A percentile compares a stretch with the other conserved stretches of the same genome.
These are phyloP conservation scores for Standfussiana lucernea DNA, from an alignment of 2,888 invertebrate genomes.

Conservation along the genomic window DNA sequence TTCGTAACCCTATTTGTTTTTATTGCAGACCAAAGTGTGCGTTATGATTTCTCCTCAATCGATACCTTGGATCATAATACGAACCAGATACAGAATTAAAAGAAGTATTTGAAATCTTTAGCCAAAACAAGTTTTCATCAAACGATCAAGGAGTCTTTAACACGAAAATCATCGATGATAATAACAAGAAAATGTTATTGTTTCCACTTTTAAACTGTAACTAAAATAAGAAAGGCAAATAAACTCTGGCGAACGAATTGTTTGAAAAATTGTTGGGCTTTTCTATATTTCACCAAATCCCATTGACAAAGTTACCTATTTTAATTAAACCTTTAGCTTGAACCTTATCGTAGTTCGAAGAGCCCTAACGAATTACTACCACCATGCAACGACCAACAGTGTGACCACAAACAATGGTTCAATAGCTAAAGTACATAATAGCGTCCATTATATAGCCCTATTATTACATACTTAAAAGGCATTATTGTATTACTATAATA, in stretches of 20 bases:
- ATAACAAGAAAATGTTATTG: slow-evolving; percentile 23
- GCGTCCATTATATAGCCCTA: slow-evolving; percentile 51
- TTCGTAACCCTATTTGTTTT: slow-evolving; percentile 21
- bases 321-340: slow-evolving; percentile 24
- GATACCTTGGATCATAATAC: slow-evolving; percentile 31
- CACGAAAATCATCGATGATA: slow-evolving; percentile 14
- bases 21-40: slow-evolving; percentile 12
- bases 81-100: slow-evolving; percentile 31
- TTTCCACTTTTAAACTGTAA: background rate
- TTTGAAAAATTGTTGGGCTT: no score
- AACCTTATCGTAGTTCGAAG: slow-evolving; percentile 25
- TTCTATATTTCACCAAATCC: background rate
- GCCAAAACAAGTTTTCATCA: slow-evolving; percentile 45
- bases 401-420: slow-evolving; percentile 30
- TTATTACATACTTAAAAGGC: slow-evolving; percentile 54
- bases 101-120: slow-evolving; percentile 20
- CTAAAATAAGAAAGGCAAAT: background rate
- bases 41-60: slow-evolving; percentile 38
- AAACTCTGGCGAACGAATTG: background rate
- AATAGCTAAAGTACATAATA: slow-evolving; percentile 56
- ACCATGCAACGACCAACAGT: slow-evolving; percentile 45
- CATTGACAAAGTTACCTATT: background rate
- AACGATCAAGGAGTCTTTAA: slow-evolving; percentile 9
- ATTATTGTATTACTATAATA: slow-evolving; percentile 55
- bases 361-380: slow-evolving; percentile 23